These are phyloP conservation scores for Melinopterus prodromus DNA, from an alignment of 2,888 invertebrate species.

Conservation along the genomic window DNA sequence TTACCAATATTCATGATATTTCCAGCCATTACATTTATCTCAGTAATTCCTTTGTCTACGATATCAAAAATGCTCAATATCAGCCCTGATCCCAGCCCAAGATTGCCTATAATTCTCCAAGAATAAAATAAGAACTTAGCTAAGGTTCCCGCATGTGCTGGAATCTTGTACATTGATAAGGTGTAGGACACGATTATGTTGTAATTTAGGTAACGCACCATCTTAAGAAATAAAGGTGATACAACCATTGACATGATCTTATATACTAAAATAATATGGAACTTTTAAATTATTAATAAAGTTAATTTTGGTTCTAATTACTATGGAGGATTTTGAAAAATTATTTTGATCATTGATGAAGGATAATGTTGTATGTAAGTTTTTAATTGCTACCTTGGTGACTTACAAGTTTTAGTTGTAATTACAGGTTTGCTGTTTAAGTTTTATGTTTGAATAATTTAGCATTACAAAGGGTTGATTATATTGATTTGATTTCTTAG, in stretches of 20 bases:
- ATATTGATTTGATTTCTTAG: neutral
- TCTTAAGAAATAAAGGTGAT: neutral
- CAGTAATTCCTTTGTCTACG: neutral
- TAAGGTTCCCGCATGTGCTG: neutral
- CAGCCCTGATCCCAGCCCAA: neutral
- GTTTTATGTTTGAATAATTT: neutral
- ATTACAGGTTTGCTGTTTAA: neutral
- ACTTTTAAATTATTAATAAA: neutral
- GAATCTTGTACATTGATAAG: conserved; percentile 8
- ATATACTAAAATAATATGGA: neutral
- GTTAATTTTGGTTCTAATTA: neutral
- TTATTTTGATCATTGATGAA: neutral
- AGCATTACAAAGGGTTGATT: neutral
- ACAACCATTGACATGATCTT: neutral
- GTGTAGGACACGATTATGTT: neutral
- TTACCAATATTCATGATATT: conserved; percentile 18
- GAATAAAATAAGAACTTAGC: neutral
- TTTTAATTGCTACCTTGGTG: neutral
- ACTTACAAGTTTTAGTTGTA: neutral
- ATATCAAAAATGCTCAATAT: neutral
- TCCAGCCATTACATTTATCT: conserved; percentile 11
- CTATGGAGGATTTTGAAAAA: neutral
- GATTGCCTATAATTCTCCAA: conserved; percentile 12
- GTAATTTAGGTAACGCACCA: conserved; percentile 6
- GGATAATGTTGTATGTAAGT: neutral